Conservation (phyloP, 2,888 invertebrate species). For the Plutella xylostella region DNA sequence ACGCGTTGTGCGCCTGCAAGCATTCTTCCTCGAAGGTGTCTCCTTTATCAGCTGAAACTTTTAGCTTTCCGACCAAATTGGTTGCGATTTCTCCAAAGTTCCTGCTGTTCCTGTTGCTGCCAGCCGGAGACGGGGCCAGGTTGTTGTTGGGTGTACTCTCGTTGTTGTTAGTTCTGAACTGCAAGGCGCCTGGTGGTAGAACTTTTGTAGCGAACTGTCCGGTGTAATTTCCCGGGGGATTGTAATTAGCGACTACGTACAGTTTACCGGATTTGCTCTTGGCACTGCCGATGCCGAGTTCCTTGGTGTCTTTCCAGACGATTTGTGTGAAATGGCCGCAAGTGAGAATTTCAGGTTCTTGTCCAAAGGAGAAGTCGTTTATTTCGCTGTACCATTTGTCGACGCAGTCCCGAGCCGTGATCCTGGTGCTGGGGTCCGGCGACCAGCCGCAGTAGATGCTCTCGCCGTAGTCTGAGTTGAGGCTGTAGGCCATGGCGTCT, state of each 20-base stretch:
- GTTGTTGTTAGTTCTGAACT: slow-evolving; percentile 32
- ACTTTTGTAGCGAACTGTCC: slow-evolving; percentile 79
- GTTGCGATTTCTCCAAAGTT: slow-evolving; percentile 40
- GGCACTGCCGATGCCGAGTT: slow-evolving; percentile 82
- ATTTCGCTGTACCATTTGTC: slow-evolving; percentile 84
- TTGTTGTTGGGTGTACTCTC: slow-evolving; percentile 40
- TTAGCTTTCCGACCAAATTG: slow-evolving; percentile 47
- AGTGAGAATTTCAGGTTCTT: slow-evolving; percentile 72
- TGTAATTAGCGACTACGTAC: slow-evolving; percentile 88
- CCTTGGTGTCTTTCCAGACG: slow-evolving; percentile 81
- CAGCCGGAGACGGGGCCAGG: slow-evolving; percentile 33
- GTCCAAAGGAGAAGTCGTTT: slow-evolving; percentile 75
- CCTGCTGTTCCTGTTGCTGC: slow-evolving; percentile 37
- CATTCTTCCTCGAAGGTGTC: slow-evolving; percentile 75
- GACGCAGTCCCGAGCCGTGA: slow-evolving; percentile 76
- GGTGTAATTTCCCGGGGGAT: slow-evolving; percentile 84
- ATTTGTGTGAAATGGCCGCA: slow-evolving; percentile 83
- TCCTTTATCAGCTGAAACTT: slow-evolving; percentile 35
- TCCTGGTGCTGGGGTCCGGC: slow-evolving; percentile 72
- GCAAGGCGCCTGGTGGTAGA: slow-evolving; percentile 63
- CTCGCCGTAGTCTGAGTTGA: slow-evolving; percentile 74
- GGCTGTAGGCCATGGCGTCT: slow-evolving; percentile 74
- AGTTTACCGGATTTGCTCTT: slow-evolving; percentile 81
- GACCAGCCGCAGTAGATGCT: slow-evolving; percentile 80
- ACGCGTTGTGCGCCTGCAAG: slow-evolving; percentile 80